Evolutionary conservation across 1,140 invertebrate genomes (phyloP), one percentile per base, ranked within the genome.

Genomic region (Atta colombica): DNA sequence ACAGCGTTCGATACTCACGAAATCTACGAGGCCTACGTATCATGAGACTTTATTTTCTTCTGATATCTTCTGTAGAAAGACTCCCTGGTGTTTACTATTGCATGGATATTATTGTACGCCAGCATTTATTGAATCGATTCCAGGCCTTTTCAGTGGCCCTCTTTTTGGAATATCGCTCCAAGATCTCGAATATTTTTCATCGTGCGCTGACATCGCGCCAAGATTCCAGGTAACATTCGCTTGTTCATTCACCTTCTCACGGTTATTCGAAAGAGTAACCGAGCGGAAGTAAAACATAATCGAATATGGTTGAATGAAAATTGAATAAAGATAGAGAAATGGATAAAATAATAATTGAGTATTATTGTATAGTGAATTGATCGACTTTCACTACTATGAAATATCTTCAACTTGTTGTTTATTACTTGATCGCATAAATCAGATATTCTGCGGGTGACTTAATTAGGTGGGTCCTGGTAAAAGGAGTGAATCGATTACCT

Each of bases 81-180:
- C 18, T 45, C 16, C 18, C 49, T n/a, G 35, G 14, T 6, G 25
- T 35, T 21, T 7, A 16, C 74, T 53, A n/a, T 60, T 58, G 39
- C 55, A 28, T 61, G 21, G 45, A 53, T 49, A 28, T 72, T 75
- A 45, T 51, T 85, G 65, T 61, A 45, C 8, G 75, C 49, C 74
- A 51, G 80, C 58, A 92, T 88, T 91, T 92, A 91, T 92, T 89
- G 88, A 92, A 91, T 92, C 88, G 88, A 92, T 89, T 69, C 91
- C 85, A 88, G 71, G 77, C 66, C 81, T 84, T 92, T 87, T 77
- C 90, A 90, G 91, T 90, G 87, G 87, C 88, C 71, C 77, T 78
- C 78, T 85, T 77, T 91, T 45, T 87, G 71, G 87, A 72, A 77
- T 74, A 89, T 86, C 87, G 88, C 89, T 90, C 86, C 86, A 78